phyloP scores from a whole-genome alignment of 2,888 invertebrate genomes.

The Chrysomela aeneicollis region DNA sequence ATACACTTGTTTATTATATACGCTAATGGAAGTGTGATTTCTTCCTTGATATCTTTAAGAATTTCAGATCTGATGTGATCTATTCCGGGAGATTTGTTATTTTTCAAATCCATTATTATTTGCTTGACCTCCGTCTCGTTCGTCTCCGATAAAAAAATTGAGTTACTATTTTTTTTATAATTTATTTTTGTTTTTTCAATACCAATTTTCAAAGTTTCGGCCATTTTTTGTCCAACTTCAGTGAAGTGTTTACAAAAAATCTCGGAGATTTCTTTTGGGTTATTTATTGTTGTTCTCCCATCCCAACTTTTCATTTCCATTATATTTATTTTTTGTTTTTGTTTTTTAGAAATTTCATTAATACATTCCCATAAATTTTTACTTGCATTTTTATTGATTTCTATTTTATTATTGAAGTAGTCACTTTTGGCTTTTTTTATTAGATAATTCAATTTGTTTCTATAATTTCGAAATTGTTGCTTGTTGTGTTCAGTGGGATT shows the following conservation, averaged over 20 bases:
- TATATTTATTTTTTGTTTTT: background rate
- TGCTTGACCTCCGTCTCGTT: background rate
- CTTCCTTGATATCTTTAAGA: too few relatives aligned
- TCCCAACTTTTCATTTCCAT: background rate
- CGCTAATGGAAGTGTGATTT: too few relatives aligned
- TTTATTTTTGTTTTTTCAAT: too few relatives aligned
- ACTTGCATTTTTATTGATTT: background rate
- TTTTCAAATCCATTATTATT: constrained; percentile 4
- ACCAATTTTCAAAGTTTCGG: background rate
- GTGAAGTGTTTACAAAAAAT: background rate
- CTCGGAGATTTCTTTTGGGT: background rate
- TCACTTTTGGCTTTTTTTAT: too few relatives aligned
- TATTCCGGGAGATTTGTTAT: constrained; percentile 7
- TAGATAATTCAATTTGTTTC: too few relatives aligned
- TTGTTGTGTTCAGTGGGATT: too few relatives aligned
- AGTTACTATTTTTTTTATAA: background rate
- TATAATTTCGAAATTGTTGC: too few relatives aligned
- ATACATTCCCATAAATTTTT: constrained; percentile 6
- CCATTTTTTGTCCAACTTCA: constrained; percentile 1
- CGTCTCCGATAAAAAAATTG: background rate
- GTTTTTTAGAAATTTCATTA: background rate
- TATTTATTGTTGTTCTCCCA: background rate
- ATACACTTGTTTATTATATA: too few relatives aligned
- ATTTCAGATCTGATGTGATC: background rate
- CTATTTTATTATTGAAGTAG: constrained; percentile 9